Percentiles rank a stretch among this genome's conserved stretches.
phyloP scores from a whole-genome alignment of 2,888 invertebrate species.

The Agrotis ipsilon region DNA sequence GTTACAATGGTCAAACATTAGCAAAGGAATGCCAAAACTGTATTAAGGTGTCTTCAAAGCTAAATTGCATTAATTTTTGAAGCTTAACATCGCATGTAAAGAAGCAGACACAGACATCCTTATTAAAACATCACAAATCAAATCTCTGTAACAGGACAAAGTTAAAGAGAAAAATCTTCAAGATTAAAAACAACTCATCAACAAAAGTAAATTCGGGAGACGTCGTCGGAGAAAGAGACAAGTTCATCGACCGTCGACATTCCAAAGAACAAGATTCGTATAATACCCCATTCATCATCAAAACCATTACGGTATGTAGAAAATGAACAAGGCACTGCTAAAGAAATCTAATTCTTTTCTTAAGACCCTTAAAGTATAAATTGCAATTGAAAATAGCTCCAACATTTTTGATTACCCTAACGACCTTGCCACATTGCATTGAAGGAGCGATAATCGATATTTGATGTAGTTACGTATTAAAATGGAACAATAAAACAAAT shows the following conservation, averaged over 20 bases:
- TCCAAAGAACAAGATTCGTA: constrained; percentile 62
- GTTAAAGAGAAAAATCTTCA: constrained; percentile 31
- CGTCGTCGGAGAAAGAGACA: constrained; percentile 41
- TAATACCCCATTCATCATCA: constrained; percentile 68
- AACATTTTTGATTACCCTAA: constrained; percentile 69
- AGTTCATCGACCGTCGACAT: constrained; percentile 48
- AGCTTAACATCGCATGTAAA: background rate
- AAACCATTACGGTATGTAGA: constrained; percentile 63
- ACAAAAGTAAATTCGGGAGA: constrained; percentile 35
- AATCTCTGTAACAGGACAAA: constrained; percentile 12
- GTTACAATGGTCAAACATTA: background rate
- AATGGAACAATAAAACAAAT: constrained; percentile 54
- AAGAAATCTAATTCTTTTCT: constrained; percentile 60
- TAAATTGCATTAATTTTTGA: background rate
- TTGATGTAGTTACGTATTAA: constrained; percentile 68
- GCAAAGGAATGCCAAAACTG: background rate
- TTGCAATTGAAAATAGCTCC: constrained; percentile 45
- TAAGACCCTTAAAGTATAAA: constrained; percentile 62
- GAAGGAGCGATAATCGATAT: constrained; percentile 75
- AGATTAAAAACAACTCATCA: constrained; percentile 51
- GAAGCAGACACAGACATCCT: background rate
- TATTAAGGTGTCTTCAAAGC: background rate
- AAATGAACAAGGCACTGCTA: constrained; percentile 59
- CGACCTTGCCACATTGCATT: constrained; percentile 73
- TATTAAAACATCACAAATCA: constrained; percentile 36